Evolutionary conservation across 1,140 invertebrate genomes (phyloP).

Genomic region (Polypedilum vanderplanki): DNA sequence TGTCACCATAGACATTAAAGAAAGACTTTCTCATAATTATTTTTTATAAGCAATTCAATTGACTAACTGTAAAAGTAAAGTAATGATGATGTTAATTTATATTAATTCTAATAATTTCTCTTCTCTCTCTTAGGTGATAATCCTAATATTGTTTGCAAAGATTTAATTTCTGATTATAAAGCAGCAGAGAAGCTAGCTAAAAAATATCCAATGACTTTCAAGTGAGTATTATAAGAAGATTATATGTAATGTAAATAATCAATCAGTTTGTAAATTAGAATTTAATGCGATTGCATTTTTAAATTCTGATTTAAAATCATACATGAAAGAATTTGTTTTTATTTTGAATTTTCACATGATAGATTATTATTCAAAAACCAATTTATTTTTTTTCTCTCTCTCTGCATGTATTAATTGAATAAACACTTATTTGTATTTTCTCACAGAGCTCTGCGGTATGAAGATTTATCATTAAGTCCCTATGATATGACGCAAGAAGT

Average conservation of each 20-base stretch:
- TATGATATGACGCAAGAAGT: slow-evolving; percentile 62
- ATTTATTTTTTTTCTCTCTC: background rate
- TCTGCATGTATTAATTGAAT: slow-evolving; percentile 30
- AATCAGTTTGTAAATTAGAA: background rate
- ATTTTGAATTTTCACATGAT: too few relatives aligned
- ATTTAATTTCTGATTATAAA: slow-evolving; percentile 74
- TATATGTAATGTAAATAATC: background rate
- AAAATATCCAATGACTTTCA: slow-evolving; percentile 63
- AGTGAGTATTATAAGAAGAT: slow-evolving; percentile 49
- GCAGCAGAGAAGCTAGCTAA: slow-evolving; percentile 60
- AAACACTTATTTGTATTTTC: too few relatives aligned
- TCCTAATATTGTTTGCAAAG: slow-evolving; percentile 65
- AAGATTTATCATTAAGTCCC: slow-evolving; percentile 73
- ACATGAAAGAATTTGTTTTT: too few relatives aligned
- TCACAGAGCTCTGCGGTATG: slow-evolving; percentile 68
- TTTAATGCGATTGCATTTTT: background rate
- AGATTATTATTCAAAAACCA: too few relatives aligned
- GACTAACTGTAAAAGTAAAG: background rate
- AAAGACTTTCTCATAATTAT: too few relatives aligned
- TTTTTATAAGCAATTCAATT: background rate
- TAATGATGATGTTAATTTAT: too few relatives aligned
- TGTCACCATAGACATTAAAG: too few relatives aligned
- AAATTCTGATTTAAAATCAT: too few relatives aligned
- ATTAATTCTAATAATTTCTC: background rate
- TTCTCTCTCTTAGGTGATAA: slow-evolving; percentile 47